Evolutionary conservation across 2,888 invertebrate genomes (phyloP).

Genomic region (Drosophila macrothrix): DNA sequence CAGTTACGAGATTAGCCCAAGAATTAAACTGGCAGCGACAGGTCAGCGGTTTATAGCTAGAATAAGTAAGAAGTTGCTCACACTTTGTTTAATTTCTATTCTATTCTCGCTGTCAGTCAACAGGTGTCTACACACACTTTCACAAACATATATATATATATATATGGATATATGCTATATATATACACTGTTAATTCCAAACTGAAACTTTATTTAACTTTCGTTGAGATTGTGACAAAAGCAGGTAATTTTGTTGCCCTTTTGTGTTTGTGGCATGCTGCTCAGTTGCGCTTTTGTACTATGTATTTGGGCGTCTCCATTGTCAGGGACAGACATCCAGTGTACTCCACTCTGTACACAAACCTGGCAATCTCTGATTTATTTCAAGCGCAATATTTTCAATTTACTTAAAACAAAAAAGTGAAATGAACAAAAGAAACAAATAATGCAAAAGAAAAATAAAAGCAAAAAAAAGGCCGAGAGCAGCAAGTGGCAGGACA

Average conservation of each 20-base stretch:
- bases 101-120: neutral
- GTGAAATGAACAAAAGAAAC: conserved; percentile 1
- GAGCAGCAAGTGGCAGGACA: conserved; percentile 25
- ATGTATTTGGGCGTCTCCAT: conserved; percentile 15
- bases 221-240: conserved; percentile 60
- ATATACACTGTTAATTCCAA: neutral
- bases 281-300: conserved; percentile 1
- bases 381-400: conserved; percentile 54
- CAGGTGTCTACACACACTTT: neutral
- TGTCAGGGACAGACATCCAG: conserved; percentile 58
- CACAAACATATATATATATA: neutral
- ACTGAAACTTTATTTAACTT: conserved; percentile 60
- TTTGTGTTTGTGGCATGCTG: conserved; percentile 31
- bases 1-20: neutral
- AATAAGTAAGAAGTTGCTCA: neutral
- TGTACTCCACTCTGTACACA: conserved; percentile 30
- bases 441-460: neutral
- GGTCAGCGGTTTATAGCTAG: neutral
- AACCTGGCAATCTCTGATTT: conserved; percentile 53
- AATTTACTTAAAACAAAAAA: conserved; percentile 64
- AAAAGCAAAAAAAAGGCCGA: neutral
- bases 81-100: neutral
- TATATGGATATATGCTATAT: no score
- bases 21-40: neutral
- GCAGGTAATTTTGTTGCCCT: conserved; percentile 43